Base-by-base conservation (phyloP, 1,140 invertebrate species). In the Kradibia gibbosae region DNA sequence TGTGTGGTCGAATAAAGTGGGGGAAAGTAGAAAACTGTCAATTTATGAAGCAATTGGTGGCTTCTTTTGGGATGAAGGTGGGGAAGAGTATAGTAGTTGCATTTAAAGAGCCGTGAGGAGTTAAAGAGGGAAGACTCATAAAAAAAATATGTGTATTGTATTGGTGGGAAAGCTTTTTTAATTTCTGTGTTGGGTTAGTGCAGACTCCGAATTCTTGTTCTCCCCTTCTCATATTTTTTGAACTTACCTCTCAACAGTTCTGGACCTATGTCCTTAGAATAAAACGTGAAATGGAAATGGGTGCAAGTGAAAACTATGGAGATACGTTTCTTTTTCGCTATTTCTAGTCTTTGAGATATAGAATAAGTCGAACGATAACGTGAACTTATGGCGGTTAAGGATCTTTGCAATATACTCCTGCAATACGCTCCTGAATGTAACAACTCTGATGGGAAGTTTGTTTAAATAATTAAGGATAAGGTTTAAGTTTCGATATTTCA, bases 201-300 rank as follows among this genome's bases (percentile, higher is more conserved):
- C 62, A 67, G 17, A 39, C 34, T 67, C 34, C 62, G 17, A 62
- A 39, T 39, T 67, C 62, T 22, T n/a, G 22, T 36, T 31, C 62
- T 39, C 34, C 11, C 36, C 31, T 10, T 20, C 31, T 28, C 60
- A 3, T 15, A 45, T 34, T 17, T 13, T 25, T 34, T 17, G 8
- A 3, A 2, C 25, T 65, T 1, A 81, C 65, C 80, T 83, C 25
- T 31, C 25, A 60, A 60, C 25, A 60, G 57, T 13, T 53, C 48
- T 48, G 76, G 74, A 81, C 77, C 85, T 83, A 84, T 86, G 86
- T 86, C 85, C 85, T 76, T 85, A 84, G 86, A 85, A 84, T 85
- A 86, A 88, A 89, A 88, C 85, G 85, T 87, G 87, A 89, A 86
- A 88, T 85, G 86, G 87, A 88, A 88, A 88, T 85, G 87, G 85